A percentile compares a stretch with the other conserved stretches of the same genome.
phyloP scores from a whole-genome alignment of 2,113 vertebrate genomes.

The Capreolus pygargus region DNA sequence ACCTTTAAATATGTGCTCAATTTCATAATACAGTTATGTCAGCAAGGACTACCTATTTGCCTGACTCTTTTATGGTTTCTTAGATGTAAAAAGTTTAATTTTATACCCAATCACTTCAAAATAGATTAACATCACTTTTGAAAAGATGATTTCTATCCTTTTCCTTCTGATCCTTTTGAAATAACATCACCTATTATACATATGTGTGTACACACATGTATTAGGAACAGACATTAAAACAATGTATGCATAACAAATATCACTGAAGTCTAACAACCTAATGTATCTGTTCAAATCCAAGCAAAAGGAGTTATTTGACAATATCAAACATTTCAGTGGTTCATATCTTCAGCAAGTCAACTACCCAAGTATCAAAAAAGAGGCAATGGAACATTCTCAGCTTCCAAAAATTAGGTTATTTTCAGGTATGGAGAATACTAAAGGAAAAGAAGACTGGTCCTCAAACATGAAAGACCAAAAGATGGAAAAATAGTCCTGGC shows the following conservation, averaged over 20 bases:
- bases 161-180: not conserved
- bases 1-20: not conserved
- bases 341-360: not conserved
- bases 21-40: not conserved
- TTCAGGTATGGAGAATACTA: not conserved
- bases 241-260: not conserved
- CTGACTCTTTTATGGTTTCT: not conserved
- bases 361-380: not conserved
- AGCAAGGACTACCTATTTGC: not conserved
- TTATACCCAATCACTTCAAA: not conserved
- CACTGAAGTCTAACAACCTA: not conserved
- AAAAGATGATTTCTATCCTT: not conserved
- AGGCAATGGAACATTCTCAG: not conserved
- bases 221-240: not conserved
- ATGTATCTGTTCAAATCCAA: not conserved
- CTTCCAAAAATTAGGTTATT: not conserved
- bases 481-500: fast-evolving
- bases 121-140: not conserved
- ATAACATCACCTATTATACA: not conserved
- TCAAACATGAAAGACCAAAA: not conserved
- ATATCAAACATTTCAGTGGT: not conserved
- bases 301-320: not conserved
- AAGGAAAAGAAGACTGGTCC: not conserved
- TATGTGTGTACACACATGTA: not conserved
- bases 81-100: not conserved